These are phyloP conservation scores for Dimorphilus gyrociliatus DNA, from an alignment of 2,888 invertebrate species.

Conservation along the genomic window DNA sequence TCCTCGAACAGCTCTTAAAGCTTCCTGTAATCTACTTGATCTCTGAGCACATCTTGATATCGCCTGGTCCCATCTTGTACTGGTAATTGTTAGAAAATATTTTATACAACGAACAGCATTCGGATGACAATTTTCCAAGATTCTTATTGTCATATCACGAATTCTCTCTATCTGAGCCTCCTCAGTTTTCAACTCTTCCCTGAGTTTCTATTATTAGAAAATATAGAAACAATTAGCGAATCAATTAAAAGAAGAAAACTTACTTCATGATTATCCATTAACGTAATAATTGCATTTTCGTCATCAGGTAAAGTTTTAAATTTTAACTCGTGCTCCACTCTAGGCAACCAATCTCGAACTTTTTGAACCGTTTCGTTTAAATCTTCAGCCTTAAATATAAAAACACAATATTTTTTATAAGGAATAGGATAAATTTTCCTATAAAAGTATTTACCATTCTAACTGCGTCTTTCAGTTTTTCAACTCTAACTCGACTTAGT, in stretches of 20 bases:
- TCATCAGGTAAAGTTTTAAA: conserved; percentile 31
- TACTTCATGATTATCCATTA: conserved; percentile 35
- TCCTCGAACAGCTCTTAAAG: conserved; percentile 26
- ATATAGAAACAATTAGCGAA: too few relatives aligned
- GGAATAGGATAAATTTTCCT: too few relatives aligned
- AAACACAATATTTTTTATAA: neutral
- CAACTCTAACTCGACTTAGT: conserved; percentile 24
- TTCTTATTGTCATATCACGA: conserved; percentile 27
- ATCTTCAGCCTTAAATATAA: conserved; percentile 25
- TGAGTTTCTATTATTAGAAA: conserved; percentile 32
- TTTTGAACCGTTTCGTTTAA: conserved; percentile 33
- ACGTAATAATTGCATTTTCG: conserved; percentile 28
- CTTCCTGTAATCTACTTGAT: conserved; percentile 26
- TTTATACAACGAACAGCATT: conserved; percentile 35
- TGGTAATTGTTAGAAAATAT: conserved; percentile 36
- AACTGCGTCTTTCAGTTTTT: conserved; percentile 26
- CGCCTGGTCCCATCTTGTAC: conserved; percentile 29
- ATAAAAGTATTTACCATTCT: conserved; percentile 19
- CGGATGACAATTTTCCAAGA: conserved; percentile 31
- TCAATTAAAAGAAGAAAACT: neutral
- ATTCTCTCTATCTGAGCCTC: conserved; percentile 32
- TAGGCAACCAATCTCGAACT: conserved; percentile 33
- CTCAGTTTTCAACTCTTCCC: conserved; percentile 27
- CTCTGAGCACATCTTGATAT: conserved; percentile 18
- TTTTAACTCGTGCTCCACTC: conserved; percentile 33